Percentiles rank a stretch among this genome's conserved stretches.
Evolutionary conservation across 2,797 vertebrate genomes (phyloP).

Genomic region (Mus caroli): DNA sequence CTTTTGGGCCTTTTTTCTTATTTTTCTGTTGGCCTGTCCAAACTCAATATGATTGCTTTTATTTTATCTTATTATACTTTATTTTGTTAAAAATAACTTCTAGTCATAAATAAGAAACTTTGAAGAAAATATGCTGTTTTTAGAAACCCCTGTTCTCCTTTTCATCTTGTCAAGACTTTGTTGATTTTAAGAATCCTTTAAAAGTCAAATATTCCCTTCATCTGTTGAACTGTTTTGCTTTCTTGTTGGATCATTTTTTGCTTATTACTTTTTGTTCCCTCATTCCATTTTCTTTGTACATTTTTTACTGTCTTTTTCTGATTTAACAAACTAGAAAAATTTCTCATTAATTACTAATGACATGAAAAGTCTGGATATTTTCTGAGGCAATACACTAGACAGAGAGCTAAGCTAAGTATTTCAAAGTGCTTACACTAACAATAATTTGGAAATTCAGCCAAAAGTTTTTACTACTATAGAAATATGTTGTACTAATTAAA

Average conservation of each 20-base stretch:
- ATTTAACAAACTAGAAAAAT: not conserved
- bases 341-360: slow-evolving; percentile 37
- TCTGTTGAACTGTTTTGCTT: not conserved
- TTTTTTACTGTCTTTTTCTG: not conserved
- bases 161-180: not conserved
- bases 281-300: not conserved
- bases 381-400: not conserved
- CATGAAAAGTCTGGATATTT: not conserved
- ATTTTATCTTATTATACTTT: not conserved
- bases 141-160: not conserved
- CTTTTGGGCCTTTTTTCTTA: not conserved
- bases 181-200: not conserved
- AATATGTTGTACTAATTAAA: not conserved
- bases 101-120: not conserved
- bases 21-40: not conserved
- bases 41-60: not conserved
- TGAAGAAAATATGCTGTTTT: not conserved
- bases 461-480: not conserved
- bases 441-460: not conserved
- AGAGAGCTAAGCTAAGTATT: not conserved
- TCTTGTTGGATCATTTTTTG: not conserved
- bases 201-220: not conserved
- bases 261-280: not conserved
- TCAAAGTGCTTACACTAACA: not conserved
- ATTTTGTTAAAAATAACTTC: not conserved